Percentiles rank a stretch among this genome's conserved stretches.
phyloP scores from a whole-genome alignment of 2,888 invertebrate genomes.

The Latrodectus hesperus region DNA sequence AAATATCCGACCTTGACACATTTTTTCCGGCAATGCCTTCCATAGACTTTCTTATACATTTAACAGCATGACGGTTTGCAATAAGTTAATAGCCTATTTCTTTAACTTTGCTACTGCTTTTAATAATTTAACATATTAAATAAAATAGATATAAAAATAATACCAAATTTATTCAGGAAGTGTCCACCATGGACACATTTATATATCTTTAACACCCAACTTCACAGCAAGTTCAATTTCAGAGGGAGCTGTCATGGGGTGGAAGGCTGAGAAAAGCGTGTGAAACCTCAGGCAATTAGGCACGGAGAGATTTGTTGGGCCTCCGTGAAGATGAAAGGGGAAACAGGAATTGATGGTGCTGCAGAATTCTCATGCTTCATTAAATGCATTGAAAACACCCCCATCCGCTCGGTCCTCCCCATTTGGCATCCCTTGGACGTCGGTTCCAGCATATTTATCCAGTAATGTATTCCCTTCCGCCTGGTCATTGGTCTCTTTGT shows the following conservation, averaged over 20 bases:
- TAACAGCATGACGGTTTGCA: too few species aligned
- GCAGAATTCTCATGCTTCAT: slow-evolving; percentile 39
- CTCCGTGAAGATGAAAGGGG: slow-evolving; percentile 1
- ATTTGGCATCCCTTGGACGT: slow-evolving; percentile 1
- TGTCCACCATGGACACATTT: not conserved
- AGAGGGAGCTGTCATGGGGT: not conserved
- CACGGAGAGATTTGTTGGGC: slow-evolving; percentile 35
- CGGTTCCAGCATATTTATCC: slow-evolving; percentile 44
- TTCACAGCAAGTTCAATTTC: slow-evolving; percentile 12
- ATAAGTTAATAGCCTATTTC: too few species aligned
- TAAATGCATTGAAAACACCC: slow-evolving; percentile 44
- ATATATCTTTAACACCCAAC: not conserved
- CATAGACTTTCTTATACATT: too few species aligned
- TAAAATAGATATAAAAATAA: too few species aligned
- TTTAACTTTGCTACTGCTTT: too few species aligned
- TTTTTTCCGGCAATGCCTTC: too few species aligned
- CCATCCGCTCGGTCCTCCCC: slow-evolving; percentile 11
- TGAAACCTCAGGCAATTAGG: slow-evolving; percentile 34
- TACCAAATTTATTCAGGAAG: too few species aligned
- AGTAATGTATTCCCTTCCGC: slow-evolving; percentile 29
- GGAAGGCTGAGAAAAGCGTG: slow-evolving; percentile 19
- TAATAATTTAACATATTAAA: too few species aligned
- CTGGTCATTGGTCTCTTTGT: slow-evolving; percentile 16
- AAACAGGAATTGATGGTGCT: not conserved
- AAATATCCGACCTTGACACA: too few species aligned